phyloP scores from a whole-genome alignment of 2,888 invertebrate species.

The Cylindroiulus punctatus region DNA sequence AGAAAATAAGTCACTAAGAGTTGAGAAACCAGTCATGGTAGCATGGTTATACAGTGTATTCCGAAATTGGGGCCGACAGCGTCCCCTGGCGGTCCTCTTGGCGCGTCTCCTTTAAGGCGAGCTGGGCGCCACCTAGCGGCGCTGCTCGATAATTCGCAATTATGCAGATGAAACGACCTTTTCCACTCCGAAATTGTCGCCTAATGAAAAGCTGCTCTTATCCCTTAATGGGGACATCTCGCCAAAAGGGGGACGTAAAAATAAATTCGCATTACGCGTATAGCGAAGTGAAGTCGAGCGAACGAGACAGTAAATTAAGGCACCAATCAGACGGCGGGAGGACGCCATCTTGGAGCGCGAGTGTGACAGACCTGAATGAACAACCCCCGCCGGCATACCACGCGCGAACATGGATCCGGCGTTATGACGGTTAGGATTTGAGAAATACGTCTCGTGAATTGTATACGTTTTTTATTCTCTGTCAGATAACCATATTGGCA shows the following conservation, averaged over 20 bases:
- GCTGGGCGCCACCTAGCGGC: not conserved
- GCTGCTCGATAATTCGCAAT: slow-evolving; percentile 10
- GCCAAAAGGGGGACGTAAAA: slow-evolving; percentile 44
- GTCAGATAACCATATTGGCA: too few relatives aligned
- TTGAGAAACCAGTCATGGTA: too few relatives aligned
- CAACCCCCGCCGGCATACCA: too few relatives aligned
- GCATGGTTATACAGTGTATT: too few relatives aligned
- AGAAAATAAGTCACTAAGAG: too few relatives aligned
- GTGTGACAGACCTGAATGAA: too few relatives aligned
- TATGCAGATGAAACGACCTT: slow-evolving; percentile 43
- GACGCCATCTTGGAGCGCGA: not conserved
- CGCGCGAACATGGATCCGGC: too few relatives aligned
- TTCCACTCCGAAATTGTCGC: slow-evolving; percentile 47
- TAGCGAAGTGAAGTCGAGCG: not conserved
- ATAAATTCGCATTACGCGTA: slow-evolving; percentile 39
- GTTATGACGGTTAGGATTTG: too few relatives aligned
- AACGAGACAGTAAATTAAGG: not conserved
- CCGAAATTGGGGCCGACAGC: too few relatives aligned
- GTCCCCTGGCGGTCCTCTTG: not conserved
- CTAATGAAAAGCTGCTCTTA: slow-evolving; percentile 47
- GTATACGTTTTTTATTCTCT: too few relatives aligned
- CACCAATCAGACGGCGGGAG: not conserved
- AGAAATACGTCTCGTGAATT: too few relatives aligned
- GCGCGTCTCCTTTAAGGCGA: not conserved
- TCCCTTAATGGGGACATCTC: slow-evolving; percentile 47